A percentile compares a stretch with the other conserved stretches of the same genome.
Conservation (phyloP, 2,888 invertebrate species). For the Timema cristinae region DNA sequence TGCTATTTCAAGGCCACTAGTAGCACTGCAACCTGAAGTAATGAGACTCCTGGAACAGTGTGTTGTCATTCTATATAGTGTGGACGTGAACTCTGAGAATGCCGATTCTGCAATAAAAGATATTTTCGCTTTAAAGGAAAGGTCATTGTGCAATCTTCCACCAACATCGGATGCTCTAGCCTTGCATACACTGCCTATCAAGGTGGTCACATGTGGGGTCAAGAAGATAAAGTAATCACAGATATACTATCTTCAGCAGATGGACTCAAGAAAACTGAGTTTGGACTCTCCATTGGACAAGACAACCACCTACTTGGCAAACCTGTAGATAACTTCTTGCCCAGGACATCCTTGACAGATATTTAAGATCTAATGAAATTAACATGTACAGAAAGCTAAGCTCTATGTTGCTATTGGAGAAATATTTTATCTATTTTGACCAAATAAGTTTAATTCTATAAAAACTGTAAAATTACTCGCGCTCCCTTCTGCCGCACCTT, state of each 20-base stretch:
- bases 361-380: too few relatives aligned
- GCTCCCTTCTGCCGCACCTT: too few relatives aligned
- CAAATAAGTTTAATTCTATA: too few relatives aligned
- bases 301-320: not conserved
- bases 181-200: not conserved
- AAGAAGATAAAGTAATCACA: constrained; percentile 3
- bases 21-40: constrained; percentile 7
- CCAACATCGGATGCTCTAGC: not conserved
- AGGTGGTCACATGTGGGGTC: constrained; percentile 1
- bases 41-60: not conserved
- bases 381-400: too few relatives aligned
- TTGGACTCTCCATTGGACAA: too few relatives aligned
- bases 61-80: constrained; percentile 4
- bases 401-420: too few relatives aligned
- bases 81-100: not conserved
- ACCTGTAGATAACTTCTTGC: not conserved
- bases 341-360: too few relatives aligned
- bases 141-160: not conserved
- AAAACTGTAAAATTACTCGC: too few relatives aligned
- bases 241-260: too few relatives aligned
- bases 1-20: not conserved
- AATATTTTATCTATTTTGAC: too few relatives aligned
- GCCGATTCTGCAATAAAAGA: not conserved
- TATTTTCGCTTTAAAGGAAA: not conserved
- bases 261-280: constrained; percentile 1